Base-by-base conservation (phyloP, 2,888 invertebrate species). In the Tetragnatha montana region DNA sequence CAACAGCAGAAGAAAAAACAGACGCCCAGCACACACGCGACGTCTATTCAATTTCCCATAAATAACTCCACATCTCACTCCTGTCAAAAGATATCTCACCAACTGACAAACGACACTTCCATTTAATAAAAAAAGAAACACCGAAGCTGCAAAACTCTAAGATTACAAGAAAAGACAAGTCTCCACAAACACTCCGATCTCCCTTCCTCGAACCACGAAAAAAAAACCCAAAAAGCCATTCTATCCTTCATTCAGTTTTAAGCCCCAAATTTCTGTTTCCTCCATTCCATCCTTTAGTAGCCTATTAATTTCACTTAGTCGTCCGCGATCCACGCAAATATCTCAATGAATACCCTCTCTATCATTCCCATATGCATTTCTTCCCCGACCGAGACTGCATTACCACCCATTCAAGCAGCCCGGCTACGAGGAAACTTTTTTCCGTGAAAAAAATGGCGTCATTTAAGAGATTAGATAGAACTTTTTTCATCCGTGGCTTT, bases 241-340 rank as follows among this genome's bases (percentile, higher is more conserved):
- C 14, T 49, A 7, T 73, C 49, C n/a, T 51, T 73, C 70, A n/a
- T n/a, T 19, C 79, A 80, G 21, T 50, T 71, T 74, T 50, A 51
- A 74, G 60, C 22, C 74, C 73, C 74, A 49, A n/a, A 60, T 78
- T 50, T 47, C 85, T 78, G 7, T 70, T 60, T 78, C 50, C 47
- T 22, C 14, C n/a, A 49, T 68, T 49, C 21, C 74, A 35, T 47
- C 80, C 21, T 68, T 86, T 69, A 73, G 22, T 80, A 80, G 76
- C 82, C 76, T 76, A 88, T 88, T 88, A 88, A 88, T 88, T 88
- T 88, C 87, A 88, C 87, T 88, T 88, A 88, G 81, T 88, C 87
- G 21, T 7, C 82, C 51, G n/a, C 47, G 22, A 82, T 82, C 60
- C 82, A 17, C 60, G 60, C 82, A 82, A 82, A 82, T 82, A 70